Evolutionary conservation across 2,113 vertebrate species (phyloP), one percentile per base, ranked within the genome.

Genomic region (Xenus cinereus): DNA sequence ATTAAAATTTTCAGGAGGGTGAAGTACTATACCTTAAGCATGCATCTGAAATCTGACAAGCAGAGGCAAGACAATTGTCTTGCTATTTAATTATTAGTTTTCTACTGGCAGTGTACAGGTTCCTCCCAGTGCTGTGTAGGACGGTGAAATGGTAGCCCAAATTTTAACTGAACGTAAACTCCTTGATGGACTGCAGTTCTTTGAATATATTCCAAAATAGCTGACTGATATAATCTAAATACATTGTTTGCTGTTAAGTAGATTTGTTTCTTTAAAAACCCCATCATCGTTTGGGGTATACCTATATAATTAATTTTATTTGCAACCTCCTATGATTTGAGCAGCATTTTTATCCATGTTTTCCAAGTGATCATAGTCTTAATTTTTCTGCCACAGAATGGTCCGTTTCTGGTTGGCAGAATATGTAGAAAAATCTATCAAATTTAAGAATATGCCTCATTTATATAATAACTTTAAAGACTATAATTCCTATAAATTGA

Each of bases 71-170:
- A 91, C 77, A 93, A 33, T 83, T 87, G 89, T 85, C 93, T 91
- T 78, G 66, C 86, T 91, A 45, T 91, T 97, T 97, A 95, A 96
- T 97, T 90, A 93, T 89, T 92, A 92, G 92, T 76, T 95, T 96
- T 96, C 89, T 92, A 75, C 84, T 57, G 63, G 73, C 45, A 87
- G 51, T 81, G 94, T 82, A 71, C 45, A 79, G 62, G 89, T 95
- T 91, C 83, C 80, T 96, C 84, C 84, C 89, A 68, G 74, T 89
- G 67, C 80, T 92, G 18, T 95, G 67, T 53, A 71, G 82, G 77
- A 85, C 87, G 3, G 1, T 79, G 94, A 94, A 91, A 95, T 90
- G 57, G 93, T 68, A 95, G 95, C 50, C 50, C 46, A 57, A 45
- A 82, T 95, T 87, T 96, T 90, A 93, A 53, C 74, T 69, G 50